A percentile compares a stretch with the other conserved stretches of the same genome.
These are phyloP conservation scores for Lepus europaeus DNA, from an alignment of 2,113 vertebrate species.

Conservation along the genomic window DNA sequence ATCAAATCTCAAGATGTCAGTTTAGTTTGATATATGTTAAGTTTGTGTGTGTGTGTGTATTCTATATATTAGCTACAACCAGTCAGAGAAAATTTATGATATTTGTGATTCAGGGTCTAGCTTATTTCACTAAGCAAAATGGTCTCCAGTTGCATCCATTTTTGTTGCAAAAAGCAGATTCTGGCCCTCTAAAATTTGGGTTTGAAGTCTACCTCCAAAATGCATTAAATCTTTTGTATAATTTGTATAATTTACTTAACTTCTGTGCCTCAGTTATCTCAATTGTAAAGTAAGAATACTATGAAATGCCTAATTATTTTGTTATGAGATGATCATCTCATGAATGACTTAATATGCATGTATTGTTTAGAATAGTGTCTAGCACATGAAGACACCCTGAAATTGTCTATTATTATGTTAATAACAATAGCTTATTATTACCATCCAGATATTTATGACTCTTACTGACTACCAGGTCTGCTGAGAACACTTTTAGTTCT, in stretches of 20 bases:
- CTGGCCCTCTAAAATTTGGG: rapidly evolving
- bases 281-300: neutral
- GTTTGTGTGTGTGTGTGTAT: too few relatives aligned
- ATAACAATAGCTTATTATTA: neutral
- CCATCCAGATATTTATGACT: neutral
- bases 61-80: too few relatives aligned
- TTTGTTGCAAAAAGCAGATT: neutral
- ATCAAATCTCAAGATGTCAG: too few relatives aligned
- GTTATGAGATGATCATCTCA: neutral
- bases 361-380: neutral
- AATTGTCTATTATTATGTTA: neutral
- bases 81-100: too few relatives aligned
- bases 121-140: too few relatives aligned
- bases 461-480: neutral
- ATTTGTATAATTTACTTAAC: neutral
- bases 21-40: too few relatives aligned
- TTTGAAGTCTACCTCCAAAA: slow-evolving; percentile 18
- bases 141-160: too few relatives aligned
- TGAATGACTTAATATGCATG: neutral
- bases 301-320: neutral
- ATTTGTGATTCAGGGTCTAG: too few relatives aligned
- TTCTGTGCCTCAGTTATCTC: neutral
- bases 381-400: neutral
- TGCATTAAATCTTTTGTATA: neutral
- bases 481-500: slow-evolving; percentile 14